phyloP scores from a whole-genome alignment of 2,797 vertebrate species.

The Chiropotes sagulatus region DNA sequence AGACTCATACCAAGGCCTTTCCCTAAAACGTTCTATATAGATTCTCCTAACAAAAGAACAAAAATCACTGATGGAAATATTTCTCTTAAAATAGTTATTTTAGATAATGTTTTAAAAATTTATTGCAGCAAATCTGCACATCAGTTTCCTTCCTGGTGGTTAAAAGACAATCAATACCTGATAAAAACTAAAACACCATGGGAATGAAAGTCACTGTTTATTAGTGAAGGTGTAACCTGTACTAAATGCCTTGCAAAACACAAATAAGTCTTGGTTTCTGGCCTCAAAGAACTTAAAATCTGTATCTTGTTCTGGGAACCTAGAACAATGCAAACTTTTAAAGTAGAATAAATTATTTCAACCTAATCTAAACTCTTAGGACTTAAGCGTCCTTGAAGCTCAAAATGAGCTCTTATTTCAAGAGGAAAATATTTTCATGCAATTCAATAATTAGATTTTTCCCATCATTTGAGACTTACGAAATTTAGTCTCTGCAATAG shows the following conservation, averaged over 20 bases:
- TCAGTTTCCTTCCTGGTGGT: not conserved
- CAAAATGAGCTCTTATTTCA: conserved; percentile 34
- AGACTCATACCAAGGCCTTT: conserved; percentile 31
- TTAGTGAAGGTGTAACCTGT: not conserved
- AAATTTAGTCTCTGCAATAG: conserved; percentile 22
- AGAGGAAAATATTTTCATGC: conserved; percentile 32
- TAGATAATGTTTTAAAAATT: not conserved
- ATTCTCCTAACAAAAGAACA: conserved; percentile 10
- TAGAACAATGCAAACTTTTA: not conserved
- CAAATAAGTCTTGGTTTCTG: not conserved
- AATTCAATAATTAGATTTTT: not conserved
- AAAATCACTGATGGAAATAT: not conserved
- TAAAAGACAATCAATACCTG: conserved; percentile 3
- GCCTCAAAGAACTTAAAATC: conserved; percentile 28
- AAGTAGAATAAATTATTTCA: conserved; percentile 35
- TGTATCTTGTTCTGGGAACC: not conserved
- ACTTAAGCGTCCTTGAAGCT: not conserved
- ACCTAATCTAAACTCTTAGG: conserved; percentile 2
- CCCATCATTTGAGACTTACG: not conserved
- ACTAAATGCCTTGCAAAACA: not conserved
- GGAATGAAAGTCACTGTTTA: conserved; percentile 4
- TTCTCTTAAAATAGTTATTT: not conserved
- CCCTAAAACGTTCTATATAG: conserved; percentile 14
- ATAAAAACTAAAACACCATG: not conserved
- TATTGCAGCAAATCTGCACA: not conserved